Percentiles rank a stretch among this genome's conserved stretches.
Evolutionary conservation across 2,888 invertebrate genomes (phyloP).

Genomic region (Amiota minor): DNA sequence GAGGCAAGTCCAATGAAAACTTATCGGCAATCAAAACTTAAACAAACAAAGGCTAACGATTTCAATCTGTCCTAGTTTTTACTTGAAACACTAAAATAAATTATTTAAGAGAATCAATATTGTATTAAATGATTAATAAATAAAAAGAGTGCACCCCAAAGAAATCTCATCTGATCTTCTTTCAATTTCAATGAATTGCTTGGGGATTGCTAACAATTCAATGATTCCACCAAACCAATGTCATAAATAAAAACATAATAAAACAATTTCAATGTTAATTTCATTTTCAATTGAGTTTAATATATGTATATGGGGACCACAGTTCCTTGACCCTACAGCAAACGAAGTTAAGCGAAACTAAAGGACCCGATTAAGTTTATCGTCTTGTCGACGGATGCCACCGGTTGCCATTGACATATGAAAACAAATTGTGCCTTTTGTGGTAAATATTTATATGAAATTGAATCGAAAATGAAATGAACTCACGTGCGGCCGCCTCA

Average conservation of each 20-base stretch:
- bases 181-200: no score
- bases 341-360: conserved; percentile 13
- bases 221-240: neutral
- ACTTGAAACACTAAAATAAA: conserved; percentile 1
- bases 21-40: neutral
- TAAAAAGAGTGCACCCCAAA: no score
- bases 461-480: conserved; percentile 43
- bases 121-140: no score
- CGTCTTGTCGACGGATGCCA: conserved; percentile 38
- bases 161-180: no score
- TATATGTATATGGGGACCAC: conserved; percentile 53
- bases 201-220: no score
- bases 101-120: neutral
- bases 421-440: conserved; percentile 67
- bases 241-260: conserved; percentile 19
- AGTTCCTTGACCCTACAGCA: conserved; percentile 58
- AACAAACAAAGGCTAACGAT: neutral
- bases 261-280: conserved; percentile 44
- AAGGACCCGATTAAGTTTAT: conserved; percentile 63
- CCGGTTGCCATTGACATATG: conserved; percentile 54
- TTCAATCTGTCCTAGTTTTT: no score
- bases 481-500: conserved; percentile 23
- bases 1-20: neutral
- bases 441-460: conserved; percentile 65
- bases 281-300: conserved; percentile 67